phyloP scores from a whole-genome alignment of 2,888 invertebrate genomes.

The Machimus atricapillus region DNA sequence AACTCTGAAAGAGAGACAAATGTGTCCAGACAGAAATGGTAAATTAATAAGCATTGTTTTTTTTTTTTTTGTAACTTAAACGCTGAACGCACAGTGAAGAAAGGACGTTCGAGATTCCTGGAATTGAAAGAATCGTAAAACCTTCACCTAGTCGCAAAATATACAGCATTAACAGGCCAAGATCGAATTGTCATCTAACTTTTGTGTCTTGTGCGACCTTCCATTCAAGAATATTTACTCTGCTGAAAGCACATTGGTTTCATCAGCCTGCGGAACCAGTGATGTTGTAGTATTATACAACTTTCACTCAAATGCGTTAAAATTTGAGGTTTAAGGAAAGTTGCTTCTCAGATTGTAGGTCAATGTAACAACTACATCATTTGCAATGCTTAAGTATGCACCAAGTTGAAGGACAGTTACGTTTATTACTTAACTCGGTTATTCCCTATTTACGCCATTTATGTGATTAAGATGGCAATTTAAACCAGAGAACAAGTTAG shows the following conservation, averaged over 20 bases:
- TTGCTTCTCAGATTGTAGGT: not conserved
- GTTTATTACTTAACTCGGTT: not conserved
- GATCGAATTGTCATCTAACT: not conserved
- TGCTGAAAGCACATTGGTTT: not conserved
- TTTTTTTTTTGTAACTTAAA: too few species aligned
- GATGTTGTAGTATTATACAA: not conserved
- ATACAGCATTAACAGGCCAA: not conserved
- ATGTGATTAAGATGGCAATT: not conserved
- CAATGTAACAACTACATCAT: not conserved
- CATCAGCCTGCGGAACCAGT: not conserved
- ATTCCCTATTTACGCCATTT: not conserved
- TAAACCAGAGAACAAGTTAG: too few species aligned
- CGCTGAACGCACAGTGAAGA: not conserved
- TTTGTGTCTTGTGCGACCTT: not conserved
- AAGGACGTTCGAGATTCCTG: not conserved
- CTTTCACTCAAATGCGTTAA: not conserved
- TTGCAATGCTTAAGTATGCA: not conserved
- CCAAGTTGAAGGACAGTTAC: not conserved
- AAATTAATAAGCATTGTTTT: too few species aligned
- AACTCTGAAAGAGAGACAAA: too few species aligned
- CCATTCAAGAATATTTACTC: not conserved
- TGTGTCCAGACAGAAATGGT: too few species aligned
- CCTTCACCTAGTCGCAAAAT: not conserved
- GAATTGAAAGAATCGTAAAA: not conserved
- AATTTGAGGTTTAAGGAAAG: not conserved